Conservation (phyloP, 2,797 vertebrate genomes). For the Cuniculus paca region DNA sequence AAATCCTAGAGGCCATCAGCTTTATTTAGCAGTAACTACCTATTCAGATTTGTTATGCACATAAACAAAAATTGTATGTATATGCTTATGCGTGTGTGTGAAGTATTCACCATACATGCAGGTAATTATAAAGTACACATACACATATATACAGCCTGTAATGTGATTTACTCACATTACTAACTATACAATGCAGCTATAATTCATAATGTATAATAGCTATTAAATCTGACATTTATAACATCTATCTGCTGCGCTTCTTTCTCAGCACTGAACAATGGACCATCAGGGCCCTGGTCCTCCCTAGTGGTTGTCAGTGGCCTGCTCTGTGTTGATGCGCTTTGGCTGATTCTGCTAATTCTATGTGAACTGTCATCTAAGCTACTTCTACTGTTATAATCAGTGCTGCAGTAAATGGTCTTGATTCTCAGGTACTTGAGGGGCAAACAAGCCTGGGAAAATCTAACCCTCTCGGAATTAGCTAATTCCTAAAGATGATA, state of each 20-base stretch:
- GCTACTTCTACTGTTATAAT: background rate
- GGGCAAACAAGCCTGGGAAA: background rate
- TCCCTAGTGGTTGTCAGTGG: background rate
- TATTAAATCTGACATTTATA: background rate
- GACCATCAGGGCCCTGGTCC: background rate
- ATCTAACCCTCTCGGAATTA: background rate
- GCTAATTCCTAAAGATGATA: background rate
- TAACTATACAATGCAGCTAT: background rate
- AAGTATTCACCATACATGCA: background rate
- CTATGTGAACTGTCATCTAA: background rate
- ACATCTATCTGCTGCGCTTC: background rate
- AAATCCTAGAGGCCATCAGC: background rate
- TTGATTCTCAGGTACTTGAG: background rate
- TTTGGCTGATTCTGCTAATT: background rate
- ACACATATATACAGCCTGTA: slow-evolving; percentile 71
- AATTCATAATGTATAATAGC: slow-evolving; percentile 16
- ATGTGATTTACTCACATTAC: slow-evolving; percentile 20
- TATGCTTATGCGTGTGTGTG: background rate
- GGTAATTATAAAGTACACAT: background rate
- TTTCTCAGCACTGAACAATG: background rate
- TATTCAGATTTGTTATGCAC: background rate
- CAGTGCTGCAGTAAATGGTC: background rate
- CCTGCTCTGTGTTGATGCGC: background rate
- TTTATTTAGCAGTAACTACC: background rate
- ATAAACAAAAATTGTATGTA: background rate